phyloP scores from a whole-genome alignment of 1,140 invertebrate species.

The Riptortus pedestris region DNA sequence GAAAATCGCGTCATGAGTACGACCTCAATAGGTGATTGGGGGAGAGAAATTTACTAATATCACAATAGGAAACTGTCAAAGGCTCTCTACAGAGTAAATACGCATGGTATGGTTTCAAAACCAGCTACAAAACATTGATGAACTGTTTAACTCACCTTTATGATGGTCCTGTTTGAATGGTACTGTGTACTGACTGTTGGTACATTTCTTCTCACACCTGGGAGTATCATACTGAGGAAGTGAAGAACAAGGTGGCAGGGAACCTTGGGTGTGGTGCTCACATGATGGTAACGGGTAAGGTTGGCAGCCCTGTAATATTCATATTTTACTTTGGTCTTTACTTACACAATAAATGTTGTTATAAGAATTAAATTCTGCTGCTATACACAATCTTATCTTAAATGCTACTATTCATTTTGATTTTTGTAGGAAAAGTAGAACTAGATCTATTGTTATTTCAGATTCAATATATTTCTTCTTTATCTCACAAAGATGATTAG shows the following conservation, averaged over 20 bases:
- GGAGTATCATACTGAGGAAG: constrained; percentile 19
- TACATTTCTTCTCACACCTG: constrained; percentile 22
- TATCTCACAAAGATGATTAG: neutral
- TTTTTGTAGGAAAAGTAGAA: too few species aligned
- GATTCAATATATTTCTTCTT: neutral
- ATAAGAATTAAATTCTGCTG: neutral
- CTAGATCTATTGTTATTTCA: neutral
- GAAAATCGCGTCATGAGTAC: too few species aligned
- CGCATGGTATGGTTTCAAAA: too few species aligned
- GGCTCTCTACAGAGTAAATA: too few species aligned
- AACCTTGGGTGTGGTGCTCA: constrained; percentile 76
- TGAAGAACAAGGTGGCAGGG: constrained; percentile 48
- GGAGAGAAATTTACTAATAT: too few species aligned
- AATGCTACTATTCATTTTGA: neutral
- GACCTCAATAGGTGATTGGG: too few species aligned
- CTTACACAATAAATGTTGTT: neutral
- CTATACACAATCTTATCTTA: neutral
- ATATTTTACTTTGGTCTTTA: neutral
- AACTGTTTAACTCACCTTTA: constrained; percentile 26
- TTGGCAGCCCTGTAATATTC: constrained; percentile 52
- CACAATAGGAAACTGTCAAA: too few species aligned
- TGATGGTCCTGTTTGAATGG: constrained; percentile 19
- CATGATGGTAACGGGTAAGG: constrained; percentile 76
- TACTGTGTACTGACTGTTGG: constrained; percentile 1
- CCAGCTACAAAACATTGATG: too few species aligned